A percentile compares a stretch with the other conserved stretches of the same genome.
Evolutionary conservation across 2,113 vertebrate genomes (phyloP).

Genomic region (Apaloderma vittatum): DNA sequence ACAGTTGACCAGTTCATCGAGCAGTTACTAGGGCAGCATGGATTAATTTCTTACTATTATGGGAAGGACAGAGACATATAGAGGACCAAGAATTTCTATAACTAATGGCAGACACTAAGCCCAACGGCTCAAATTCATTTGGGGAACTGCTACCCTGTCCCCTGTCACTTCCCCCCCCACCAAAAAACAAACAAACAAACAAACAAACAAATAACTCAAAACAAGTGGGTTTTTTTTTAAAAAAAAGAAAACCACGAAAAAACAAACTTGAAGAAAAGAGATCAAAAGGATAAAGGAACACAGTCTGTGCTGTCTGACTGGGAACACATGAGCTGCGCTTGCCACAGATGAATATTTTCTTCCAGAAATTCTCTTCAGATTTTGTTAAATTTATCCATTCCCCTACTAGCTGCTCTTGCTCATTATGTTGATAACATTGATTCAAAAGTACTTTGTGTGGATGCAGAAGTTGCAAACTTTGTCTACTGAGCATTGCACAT

Average conservation of each 20-base stretch:
- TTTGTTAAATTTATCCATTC: not conserved
- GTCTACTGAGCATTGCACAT: not conserved
- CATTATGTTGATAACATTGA: not conserved
- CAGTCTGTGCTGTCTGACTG: not conserved
- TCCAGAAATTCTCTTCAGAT: not conserved
- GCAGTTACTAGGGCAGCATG: not conserved
- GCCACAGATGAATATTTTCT: accelerated
- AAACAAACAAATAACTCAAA: not conserved
- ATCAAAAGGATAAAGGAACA: not conserved
- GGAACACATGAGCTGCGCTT: not conserved
- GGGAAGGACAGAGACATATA: not conserved
- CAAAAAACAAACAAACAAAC: not conserved
- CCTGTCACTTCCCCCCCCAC: too few species aligned
- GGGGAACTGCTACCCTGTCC: not conserved
- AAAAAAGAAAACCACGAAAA: too few species aligned
- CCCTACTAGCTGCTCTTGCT: not conserved
- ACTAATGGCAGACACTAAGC: not conserved
- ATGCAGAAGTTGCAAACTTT: not conserved
- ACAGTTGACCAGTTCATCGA: not conserved
- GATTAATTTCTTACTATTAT: not conserved
- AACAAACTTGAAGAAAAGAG: not conserved
- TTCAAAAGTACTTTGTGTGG: not conserved
- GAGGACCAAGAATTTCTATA: not conserved
- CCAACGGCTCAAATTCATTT: not conserved
- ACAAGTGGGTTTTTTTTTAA: too few species aligned